Conservation (phyloP, 2,113 vertebrate species). For the Heterocephalus glaber region DNA sequence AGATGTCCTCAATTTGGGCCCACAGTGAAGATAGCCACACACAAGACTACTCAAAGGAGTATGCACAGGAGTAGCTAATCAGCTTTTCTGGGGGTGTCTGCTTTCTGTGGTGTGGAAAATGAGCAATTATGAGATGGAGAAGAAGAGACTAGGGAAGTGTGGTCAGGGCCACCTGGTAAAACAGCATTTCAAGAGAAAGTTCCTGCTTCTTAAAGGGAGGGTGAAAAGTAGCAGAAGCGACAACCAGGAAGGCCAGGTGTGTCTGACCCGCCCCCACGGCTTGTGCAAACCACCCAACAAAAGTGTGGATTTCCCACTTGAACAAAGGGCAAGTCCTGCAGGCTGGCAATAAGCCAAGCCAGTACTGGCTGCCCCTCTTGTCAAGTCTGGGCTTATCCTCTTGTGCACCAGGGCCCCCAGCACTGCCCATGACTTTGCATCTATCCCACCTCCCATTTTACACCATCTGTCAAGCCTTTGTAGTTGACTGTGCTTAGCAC, state of each 20-base stretch:
- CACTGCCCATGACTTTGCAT: neutral
- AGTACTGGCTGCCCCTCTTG: neutral
- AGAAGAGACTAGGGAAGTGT: neutral
- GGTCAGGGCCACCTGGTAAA: neutral
- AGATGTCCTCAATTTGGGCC: neutral
- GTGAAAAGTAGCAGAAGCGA: neutral
- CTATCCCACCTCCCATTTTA: too few relatives aligned
- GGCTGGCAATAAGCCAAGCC: neutral
- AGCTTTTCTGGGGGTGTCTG: neutral
- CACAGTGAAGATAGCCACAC: neutral
- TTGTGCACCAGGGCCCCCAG: neutral
- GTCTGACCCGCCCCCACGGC: accelerated
- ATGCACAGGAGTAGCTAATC: neutral
- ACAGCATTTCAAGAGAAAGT: neutral
- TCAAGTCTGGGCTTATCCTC: neutral
- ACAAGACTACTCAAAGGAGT: neutral
- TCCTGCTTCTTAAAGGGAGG: neutral
- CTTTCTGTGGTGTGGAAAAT: neutral
- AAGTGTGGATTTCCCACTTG: neutral
- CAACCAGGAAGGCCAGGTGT: neutral
- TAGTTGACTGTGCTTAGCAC: neutral
- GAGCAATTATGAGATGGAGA: neutral
- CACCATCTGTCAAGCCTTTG: neutral
- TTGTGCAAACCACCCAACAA: neutral
- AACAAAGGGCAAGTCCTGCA: neutral